Evolutionary conservation across 2,888 invertebrate genomes (phyloP), one percentile per base, ranked within the genome.

Genomic region (Frankliniella intonsa): DNA sequence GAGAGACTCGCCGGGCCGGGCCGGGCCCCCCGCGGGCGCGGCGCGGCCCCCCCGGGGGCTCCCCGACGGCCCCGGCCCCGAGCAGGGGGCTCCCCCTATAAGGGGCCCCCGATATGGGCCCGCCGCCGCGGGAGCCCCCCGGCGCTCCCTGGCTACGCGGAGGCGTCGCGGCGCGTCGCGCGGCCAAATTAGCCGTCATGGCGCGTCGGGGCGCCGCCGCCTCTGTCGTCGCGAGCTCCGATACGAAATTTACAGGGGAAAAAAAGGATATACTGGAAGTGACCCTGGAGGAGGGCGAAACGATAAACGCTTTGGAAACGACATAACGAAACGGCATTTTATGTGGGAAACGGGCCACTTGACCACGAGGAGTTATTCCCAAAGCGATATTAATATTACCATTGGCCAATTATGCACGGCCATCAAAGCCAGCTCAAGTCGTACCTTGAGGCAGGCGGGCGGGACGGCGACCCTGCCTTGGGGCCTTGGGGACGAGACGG

Each of bases 341-440:
- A 76, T 76, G 69, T 25, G 69, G 25, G 25, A 76, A 76, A 76
- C 69, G 69, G 55, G 25, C 69, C 69, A 76, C 69, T 76, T 76
- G 69, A 25, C 69, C 22, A 25, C 22, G 69, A 76, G 25, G 25
- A 76, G 69, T 76, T 76, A 76, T 76, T 76, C 69, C 69, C 69
- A 25, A 76, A 76, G 69, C 69, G 69, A 76, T 76, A 76, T 76
- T 76, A 76, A 76, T 76, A 76, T 76, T 76, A 25, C 69, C 69
- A 76, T 76, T 76, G 69, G 69, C 69, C 69, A 76, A 76, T 76
- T 76, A 76, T 76, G 69, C 69, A 76, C 69, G 69, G 69, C 25
- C 69, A 76, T 76, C 69, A 76, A 76, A 76, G 69, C 69, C 69
- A 25, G 22, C 25, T 25, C 69, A 76, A 76, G 69, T 76, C 69